These are phyloP conservation scores for Tragelaphus imberbis DNA, from an alignment of 2,113 vertebrate species.

Conservation along the genomic window DNA sequence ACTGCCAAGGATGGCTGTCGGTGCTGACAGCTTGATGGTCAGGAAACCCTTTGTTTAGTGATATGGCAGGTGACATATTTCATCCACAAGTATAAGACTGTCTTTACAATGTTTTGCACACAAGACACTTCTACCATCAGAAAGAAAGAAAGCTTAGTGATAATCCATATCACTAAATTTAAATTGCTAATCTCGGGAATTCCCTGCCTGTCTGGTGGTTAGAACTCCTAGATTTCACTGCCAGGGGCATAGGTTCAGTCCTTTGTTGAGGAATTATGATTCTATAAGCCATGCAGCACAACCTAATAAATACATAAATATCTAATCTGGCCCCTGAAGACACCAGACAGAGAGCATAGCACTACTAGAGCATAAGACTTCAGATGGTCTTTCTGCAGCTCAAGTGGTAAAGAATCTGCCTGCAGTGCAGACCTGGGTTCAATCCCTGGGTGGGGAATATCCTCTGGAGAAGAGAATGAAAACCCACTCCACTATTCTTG, in stretches of 20 bases:
- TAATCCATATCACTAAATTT: background rate
- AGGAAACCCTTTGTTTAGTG: background rate
- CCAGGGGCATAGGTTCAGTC: accelerated
- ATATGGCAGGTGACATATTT: background rate
- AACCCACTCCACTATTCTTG: background rate
- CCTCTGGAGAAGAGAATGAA: background rate
- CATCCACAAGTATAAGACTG: background rate
- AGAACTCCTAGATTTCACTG: background rate
- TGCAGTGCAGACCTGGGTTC: background rate
- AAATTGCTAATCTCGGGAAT: background rate
- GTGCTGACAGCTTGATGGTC: background rate
- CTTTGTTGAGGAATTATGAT: background rate
- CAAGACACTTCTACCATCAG: background rate
- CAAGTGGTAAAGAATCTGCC: background rate
- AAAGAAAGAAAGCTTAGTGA: background rate
- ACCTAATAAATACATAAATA: background rate
- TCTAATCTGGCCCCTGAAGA: background rate
- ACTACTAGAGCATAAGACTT: background rate
- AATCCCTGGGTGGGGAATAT: background rate
- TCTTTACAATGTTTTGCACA: background rate
- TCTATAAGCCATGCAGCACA: background rate
- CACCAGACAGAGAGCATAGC: background rate
- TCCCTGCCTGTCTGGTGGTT: accelerated
- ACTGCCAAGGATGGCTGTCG: background rate
- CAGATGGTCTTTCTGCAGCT: background rate